These are phyloP conservation scores for Eueides isabella DNA, from an alignment of 1,140 invertebrate genomes.

Conservation along the genomic window DNA sequence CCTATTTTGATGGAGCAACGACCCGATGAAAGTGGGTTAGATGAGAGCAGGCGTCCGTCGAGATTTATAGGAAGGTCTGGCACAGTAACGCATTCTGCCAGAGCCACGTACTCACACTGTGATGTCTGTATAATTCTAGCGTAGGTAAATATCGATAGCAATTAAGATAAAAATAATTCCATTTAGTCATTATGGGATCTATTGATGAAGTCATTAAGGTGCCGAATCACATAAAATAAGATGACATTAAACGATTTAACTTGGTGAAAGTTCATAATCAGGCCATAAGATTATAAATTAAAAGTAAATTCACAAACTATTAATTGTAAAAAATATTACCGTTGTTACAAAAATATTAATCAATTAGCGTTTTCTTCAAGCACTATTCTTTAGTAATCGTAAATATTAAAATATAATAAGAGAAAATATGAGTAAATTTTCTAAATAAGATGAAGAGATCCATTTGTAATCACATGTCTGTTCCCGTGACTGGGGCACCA, in stretches of 20 bases:
- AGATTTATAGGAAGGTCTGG: conserved; percentile 65
- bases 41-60: conserved; percentile 56
- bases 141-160: conserved; percentile 42
- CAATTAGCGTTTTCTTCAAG: background rate
- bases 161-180: conserved; percentile 43
- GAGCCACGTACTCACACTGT: conserved; percentile 51
- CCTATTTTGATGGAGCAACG: conserved; percentile 67
- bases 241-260: background rate
- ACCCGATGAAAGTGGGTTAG: conserved; percentile 71
- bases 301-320: background rate
- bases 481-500: conserved; percentile 44
- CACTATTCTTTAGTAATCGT: background rate
- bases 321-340: background rate
- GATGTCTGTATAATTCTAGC: conserved; percentile 42
- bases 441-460: background rate
- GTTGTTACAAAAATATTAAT: background rate
- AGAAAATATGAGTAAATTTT: background rate
- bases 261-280: background rate
- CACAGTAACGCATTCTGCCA: conserved; percentile 58
- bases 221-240: background rate
- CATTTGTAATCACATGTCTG: conserved; percentile 44
- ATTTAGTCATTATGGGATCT: conserved; percentile 32
- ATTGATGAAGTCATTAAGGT: conserved; percentile 7
- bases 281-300: background rate
- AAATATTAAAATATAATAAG: background rate